phyloP scores from a whole-genome alignment of 2,888 invertebrate genomes.

The Barypeithes pellucidus region DNA sequence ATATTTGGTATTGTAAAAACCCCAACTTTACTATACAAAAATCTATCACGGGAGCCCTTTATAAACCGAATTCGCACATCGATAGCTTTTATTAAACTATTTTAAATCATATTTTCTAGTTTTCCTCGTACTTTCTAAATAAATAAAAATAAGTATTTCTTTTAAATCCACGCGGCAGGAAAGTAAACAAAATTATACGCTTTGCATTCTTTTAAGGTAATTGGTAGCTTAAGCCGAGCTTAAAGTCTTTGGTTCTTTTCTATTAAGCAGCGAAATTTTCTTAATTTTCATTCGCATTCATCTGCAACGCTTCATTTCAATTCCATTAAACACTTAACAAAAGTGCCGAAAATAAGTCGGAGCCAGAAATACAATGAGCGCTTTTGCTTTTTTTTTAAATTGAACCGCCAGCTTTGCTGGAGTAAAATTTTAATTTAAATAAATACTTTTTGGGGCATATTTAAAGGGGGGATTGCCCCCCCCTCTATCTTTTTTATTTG shows the following conservation, averaged over 20 bases:
- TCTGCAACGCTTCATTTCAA: conserved; percentile 37
- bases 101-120: too few relatives aligned
- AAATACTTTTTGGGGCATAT: too few relatives aligned
- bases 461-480: too few relatives aligned
- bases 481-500: too few relatives aligned
- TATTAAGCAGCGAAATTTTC: conserved; percentile 35
- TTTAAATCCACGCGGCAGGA: neutral
- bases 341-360: conserved; percentile 45
- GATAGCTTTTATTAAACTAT: too few relatives aligned
- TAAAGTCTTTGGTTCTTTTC: conserved; percentile 27
- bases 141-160: neutral
- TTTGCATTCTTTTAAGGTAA: conserved; percentile 42
- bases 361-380: conserved; percentile 5
- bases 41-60: too few relatives aligned
- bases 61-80: too few relatives aligned
- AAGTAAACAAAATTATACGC: conserved; percentile 19
- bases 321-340: conserved; percentile 44
- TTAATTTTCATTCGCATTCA: conserved; percentile 45
- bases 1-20: too few relatives aligned
- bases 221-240: conserved; percentile 35
- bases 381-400: conserved; percentile 14
- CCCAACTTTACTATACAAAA: too few relatives aligned
- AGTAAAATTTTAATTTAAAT: conserved; percentile 2
- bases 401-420: neutral
- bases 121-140: too few relatives aligned